Evolutionary conservation across 2,113 vertebrate genomes (phyloP).

Genomic region (Campylomormyrus tamandua): DNA sequence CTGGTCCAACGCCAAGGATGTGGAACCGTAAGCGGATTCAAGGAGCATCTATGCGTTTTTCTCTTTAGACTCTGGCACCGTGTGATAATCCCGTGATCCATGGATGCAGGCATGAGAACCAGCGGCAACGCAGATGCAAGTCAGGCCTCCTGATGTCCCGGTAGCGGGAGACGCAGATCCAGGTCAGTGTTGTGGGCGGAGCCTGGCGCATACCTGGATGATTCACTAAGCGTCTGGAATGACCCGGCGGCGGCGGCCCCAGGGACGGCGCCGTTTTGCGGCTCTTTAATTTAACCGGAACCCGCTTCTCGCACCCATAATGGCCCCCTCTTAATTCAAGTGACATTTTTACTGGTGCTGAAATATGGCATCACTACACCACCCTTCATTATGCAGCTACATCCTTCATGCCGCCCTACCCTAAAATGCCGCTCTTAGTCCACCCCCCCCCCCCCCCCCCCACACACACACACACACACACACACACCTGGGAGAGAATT

Average conservation of each 20-base stretch:
- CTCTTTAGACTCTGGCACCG: background rate
- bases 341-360: slow-evolving; percentile 64
- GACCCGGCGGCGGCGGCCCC: slow-evolving; percentile 43
- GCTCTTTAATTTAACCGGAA: slow-evolving; percentile 46
- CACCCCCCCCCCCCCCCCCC: slow-evolving; percentile 12
- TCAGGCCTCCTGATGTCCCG: background rate
- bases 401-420: slow-evolving; percentile 50
- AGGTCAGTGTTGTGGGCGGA: slow-evolving; percentile 23
- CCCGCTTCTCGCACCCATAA: slow-evolving; percentile 57
- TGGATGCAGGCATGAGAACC: background rate
- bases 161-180: slow-evolving; percentile 20
- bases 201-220: slow-evolving; percentile 38
- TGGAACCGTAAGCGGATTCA: background rate
- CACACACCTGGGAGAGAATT: slow-evolving; percentile 1
- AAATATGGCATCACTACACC: slow-evolving; percentile 51
- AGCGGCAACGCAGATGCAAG: background rate
- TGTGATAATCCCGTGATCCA: background rate
- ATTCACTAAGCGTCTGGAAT: slow-evolving; percentile 66
- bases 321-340: slow-evolving; percentile 64
- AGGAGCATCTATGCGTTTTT: background rate
- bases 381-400: slow-evolving; percentile 51
- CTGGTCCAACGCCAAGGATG: background rate
- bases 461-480: no score
- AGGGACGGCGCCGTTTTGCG: slow-evolving; percentile 53
- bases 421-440: slow-evolving; percentile 42